phyloP scores from a whole-genome alignment of 2,113 vertebrate genomes.

The Callaeas wilsoni region DNA sequence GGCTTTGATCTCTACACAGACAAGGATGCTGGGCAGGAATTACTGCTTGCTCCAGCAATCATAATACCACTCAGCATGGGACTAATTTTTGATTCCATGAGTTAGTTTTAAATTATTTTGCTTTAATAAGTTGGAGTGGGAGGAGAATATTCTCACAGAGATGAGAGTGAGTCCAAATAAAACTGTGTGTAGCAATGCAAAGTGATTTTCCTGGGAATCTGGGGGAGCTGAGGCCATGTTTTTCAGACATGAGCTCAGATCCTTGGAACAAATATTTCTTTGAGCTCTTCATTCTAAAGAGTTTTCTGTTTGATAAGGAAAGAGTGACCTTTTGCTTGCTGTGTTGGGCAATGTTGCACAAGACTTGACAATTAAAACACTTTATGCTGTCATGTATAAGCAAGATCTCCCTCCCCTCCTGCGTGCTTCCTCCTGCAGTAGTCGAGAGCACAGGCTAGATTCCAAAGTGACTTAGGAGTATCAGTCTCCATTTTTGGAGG shows the following conservation, averaged over 20 bases:
- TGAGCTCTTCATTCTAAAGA: neutral
- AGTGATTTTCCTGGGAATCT: neutral
- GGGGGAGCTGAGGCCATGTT: neutral
- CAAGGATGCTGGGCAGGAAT: neutral
- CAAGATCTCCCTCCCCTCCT: neutral
- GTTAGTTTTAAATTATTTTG: conserved; percentile 28
- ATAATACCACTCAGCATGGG: conserved; percentile 35
- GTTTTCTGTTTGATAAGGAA: neutral
- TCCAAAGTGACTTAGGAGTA: neutral
- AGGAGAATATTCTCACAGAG: neutral
- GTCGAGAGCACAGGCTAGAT: neutral
- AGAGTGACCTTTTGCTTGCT: neutral
- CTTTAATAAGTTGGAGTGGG: neutral
- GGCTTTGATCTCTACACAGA: neutral
- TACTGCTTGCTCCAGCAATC: conserved; percentile 23
- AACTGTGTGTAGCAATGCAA: neutral
- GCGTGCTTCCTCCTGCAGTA: rapidly evolving
- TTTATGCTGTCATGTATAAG: neutral
- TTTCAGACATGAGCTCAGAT: neutral
- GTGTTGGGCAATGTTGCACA: neutral
- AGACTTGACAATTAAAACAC: neutral
- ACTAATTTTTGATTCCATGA: conserved; percentile 20
- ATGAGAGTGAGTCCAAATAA: neutral
- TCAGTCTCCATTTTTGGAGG: neutral
- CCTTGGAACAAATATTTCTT: neutral